Evolutionary conservation across 2,888 invertebrate species (phyloP), one percentile per base, ranked within the genome.

Genomic region (Cryptocephalus moraei): DNA sequence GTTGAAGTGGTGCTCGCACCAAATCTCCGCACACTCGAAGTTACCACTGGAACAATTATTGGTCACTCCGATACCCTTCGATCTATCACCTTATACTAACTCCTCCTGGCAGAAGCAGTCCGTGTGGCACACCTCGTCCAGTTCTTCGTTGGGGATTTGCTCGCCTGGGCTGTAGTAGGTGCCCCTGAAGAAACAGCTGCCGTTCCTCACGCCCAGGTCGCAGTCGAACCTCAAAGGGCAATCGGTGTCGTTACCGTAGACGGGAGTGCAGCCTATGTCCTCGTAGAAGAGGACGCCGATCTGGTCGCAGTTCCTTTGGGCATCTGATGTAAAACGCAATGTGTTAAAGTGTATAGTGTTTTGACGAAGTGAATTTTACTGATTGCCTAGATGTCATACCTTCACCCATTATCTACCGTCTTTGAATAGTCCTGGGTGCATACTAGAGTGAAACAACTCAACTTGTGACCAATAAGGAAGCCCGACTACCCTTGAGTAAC

Each of bases 261-360:
- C 53, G 39, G 58, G 55, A 39, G 41, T 47, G 44, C 61, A 61
- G 10, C 52, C 52, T n/a, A 61, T 39, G 22, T 61, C 60, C 52
- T 61, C 57, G 40, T 61, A 61, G 3, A 60, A 14, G 10, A 58
- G 39, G 36, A 42, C 44, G 10, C 60, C 61, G n/a, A 51, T 33
- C 6, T 48, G 33, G 45, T 61, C 58, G 39, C 61, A 61, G 36
- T 12, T 36, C 63, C 60, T 62, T 64, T 64, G n/a, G 64, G 64
- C 44, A 63, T 64, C 48, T 57, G 56, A 55, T 56, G 56, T 55
- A 56, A 22, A 22, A 22, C 6, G 22, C 6, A 2, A 6, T 22
- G 6, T 22, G n/a, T n/a, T n/a, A n/a, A n/a, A n/a, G n/a, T n/a
- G n/a, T n/a, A n/a, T n/a, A n/a, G n/a, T n/a, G n/a, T n/a, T n/a